These are phyloP conservation scores for Hypomesus transpacificus DNA, from an alignment of 2,113 vertebrate species.

Conservation along the genomic window DNA sequence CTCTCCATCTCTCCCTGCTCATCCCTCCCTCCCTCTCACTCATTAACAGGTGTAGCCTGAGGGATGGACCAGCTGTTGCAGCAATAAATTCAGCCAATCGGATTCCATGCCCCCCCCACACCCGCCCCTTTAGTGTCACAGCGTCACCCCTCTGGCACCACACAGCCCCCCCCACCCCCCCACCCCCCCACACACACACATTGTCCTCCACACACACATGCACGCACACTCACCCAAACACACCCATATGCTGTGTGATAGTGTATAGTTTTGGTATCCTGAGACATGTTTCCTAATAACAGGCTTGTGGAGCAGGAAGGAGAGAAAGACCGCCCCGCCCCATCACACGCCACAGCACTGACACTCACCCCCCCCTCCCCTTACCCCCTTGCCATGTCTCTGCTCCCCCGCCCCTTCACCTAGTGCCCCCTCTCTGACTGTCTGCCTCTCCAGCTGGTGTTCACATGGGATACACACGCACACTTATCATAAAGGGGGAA, in stretches of 20 bases:
- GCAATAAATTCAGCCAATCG: conserved; percentile 35
- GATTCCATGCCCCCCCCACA: not conserved
- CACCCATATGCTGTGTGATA: not conserved
- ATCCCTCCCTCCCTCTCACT: not conserved
- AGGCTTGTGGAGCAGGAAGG: not conserved
- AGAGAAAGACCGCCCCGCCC: not conserved
- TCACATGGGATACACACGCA: conserved; percentile 40
- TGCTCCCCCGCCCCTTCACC: not conserved
- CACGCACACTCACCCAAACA: not conserved
- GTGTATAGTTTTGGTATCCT: too few relatives aligned
- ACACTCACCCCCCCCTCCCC: not conserved
- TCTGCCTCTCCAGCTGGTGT: conserved; percentile 60
- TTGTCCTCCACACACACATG: not conserved
- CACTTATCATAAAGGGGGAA: conserved; percentile 15
- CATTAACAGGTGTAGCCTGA: conserved; percentile 47
- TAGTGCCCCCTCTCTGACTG: conserved; percentile 24
- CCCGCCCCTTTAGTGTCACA: not conserved
- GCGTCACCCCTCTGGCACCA: not conserved
- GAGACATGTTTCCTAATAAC: not conserved
- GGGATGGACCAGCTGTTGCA: conserved; percentile 49
- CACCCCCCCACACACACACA: not conserved
- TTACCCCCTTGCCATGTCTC: conserved; percentile 26
- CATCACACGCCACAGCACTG: not conserved
- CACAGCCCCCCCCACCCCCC: not conserved
- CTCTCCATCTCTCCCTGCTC: too few relatives aligned